Conservation (phyloP, 2,113 vertebrate species). For the Hippocampus abdominalis region DNA sequence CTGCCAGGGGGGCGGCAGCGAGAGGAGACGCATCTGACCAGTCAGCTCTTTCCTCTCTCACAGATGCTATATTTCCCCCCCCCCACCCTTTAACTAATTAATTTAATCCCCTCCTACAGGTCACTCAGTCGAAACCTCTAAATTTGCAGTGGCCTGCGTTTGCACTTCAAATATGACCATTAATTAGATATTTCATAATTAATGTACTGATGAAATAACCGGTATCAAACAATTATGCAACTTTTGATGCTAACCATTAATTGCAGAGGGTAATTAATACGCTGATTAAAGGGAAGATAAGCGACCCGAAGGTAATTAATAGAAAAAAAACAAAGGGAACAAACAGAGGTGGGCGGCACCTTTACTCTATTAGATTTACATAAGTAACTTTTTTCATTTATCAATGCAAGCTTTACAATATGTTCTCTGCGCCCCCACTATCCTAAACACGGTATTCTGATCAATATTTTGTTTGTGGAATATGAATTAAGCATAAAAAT, state of each 20-base stretch:
- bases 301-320: slow-evolving; percentile 8
- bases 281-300: slow-evolving; percentile 46
- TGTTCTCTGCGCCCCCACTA: too few species aligned
- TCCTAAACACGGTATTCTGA: too few species aligned
- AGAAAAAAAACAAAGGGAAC: not conserved
- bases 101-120: slow-evolving; percentile 34
- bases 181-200: slow-evolving; percentile 71
- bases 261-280: slow-evolving; percentile 57
- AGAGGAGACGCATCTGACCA: slow-evolving; percentile 68
- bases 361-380: too few species aligned
- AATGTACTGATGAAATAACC: slow-evolving; percentile 73
- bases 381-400: too few species aligned
- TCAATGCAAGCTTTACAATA: too few species aligned
- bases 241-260: slow-evolving; percentile 42
- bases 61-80: slow-evolving; percentile 62
- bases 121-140: slow-evolving; percentile 55
- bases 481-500: too few species aligned
- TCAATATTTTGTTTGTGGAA: too few species aligned
- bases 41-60: slow-evolving; percentile 62
- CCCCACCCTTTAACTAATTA: slow-evolving; percentile 31
- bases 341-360: too few species aligned
- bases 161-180: slow-evolving; percentile 68
- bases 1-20: slow-evolving; percentile 68
- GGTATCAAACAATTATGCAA: slow-evolving; percentile 60
- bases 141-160: slow-evolving; percentile 64